Evolutionary conservation across 2,888 invertebrate genomes (phyloP), one percentile per base, ranked within the genome.

Genomic region (Thelaira solivaga): DNA sequence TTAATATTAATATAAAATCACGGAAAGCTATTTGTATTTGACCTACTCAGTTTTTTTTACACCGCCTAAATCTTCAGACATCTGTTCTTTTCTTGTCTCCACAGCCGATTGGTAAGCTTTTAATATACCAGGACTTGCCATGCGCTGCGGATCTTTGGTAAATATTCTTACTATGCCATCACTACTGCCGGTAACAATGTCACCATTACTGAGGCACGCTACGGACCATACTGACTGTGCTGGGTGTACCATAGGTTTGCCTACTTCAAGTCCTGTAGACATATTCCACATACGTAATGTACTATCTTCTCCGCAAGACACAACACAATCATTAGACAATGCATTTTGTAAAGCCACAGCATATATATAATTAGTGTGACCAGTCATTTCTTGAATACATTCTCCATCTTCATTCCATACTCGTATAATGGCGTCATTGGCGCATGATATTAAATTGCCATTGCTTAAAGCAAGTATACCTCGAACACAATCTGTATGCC

Each of bases 401-500:
- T 94, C 93, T 22, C 97, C 97, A 55, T 91, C 91, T 71, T 92
- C 92, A 3, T 93, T 92, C 99, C 99, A 99, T 62, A 93, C 91
- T 81, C 94, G 92, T 47, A 99, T 92, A 0, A 94, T 92, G 0
- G 96, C 95, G 90, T 99, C 99, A 89, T 99, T 99, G 24, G 96
- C 93, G 85, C 96, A 96, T 51, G 97, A 97, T 1, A 98, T 89
- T 88, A 99, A 95, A 45, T 93, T 92, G 39, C 92, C 92, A n/a
- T 91, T 87, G 64, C 92, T 92, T 7, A 96, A 90, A 0, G 93
- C 92, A 29, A 99, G 86, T 34, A 83, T 36, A 22, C 92, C 94
- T 85, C 99, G 91, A 0, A 99, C 96, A 89, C 97, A 97, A 86
- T 99, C 99, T 1, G 93, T 94, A 87, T 99, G 99, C 4, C 97